These are phyloP conservation scores for Nettapus auritus DNA, from an alignment of 2,113 vertebrate genomes.

Conservation along the genomic window DNA sequence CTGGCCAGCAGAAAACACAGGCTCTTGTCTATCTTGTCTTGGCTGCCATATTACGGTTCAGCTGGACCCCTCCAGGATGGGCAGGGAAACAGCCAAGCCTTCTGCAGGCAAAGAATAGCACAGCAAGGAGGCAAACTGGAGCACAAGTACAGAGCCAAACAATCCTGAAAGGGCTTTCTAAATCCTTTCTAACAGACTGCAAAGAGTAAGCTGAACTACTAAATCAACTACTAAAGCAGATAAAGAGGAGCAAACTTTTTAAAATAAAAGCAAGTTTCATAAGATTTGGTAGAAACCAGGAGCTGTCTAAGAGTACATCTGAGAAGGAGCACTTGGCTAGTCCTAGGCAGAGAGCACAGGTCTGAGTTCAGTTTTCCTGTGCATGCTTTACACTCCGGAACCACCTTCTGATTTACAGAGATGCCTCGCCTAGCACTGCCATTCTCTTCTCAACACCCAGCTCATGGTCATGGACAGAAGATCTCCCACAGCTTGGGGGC, in stretches of 20 bases:
- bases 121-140: background rate
- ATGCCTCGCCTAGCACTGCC: background rate
- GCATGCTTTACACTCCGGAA: background rate
- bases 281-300: background rate
- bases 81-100: background rate
- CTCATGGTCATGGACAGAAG: background rate
- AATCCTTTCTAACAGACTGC: background rate
- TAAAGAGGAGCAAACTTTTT: background rate
- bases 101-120: background rate
- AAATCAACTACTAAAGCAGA: background rate
- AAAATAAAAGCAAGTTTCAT: background rate
- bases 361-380: background rate
- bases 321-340: background rate
- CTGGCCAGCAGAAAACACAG: rapidly evolving
- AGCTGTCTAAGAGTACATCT: background rate
- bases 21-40: rapidly evolving
- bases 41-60: background rate
- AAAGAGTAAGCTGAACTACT: background rate
- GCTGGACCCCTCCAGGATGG: background rate
- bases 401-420: background rate
- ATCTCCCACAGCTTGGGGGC: too few relatives aligned
- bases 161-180: background rate
- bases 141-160: background rate
- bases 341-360: background rate
- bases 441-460: background rate